phyloP scores from a whole-genome alignment of 2,888 invertebrate genomes.

The Ennomos fuscantarius region DNA sequence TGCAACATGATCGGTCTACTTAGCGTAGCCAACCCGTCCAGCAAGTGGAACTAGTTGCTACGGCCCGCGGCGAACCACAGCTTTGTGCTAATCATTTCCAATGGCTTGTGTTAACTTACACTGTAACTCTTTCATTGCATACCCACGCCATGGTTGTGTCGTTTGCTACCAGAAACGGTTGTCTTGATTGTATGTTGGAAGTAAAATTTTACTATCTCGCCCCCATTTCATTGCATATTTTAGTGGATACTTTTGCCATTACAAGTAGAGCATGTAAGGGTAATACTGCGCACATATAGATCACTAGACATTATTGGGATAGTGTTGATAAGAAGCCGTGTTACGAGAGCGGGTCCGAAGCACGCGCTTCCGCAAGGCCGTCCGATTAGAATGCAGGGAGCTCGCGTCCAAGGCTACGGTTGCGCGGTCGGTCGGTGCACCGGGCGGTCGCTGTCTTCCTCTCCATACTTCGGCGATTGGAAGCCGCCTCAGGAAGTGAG shows the following conservation, averaged over 20 bases:
- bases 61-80: constrained; percentile 53
- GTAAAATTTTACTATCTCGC: constrained; percentile 13
- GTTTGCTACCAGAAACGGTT: constrained; percentile 17
- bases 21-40: constrained; percentile 59
- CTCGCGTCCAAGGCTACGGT: constrained; percentile 81
- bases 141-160: constrained; percentile 25
- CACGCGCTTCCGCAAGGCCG: constrained; percentile 84
- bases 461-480: constrained; percentile 66
- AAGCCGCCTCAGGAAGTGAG: constrained; percentile 74
- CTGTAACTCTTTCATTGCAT: constrained; percentile 44
- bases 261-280: constrained; percentile 2
- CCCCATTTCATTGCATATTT: constrained; percentile 2
- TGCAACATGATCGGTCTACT: constrained; percentile 61
- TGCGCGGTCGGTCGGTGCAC: constrained; percentile 80
- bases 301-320: constrained; percentile 48
- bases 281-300: constrained; percentile 36
- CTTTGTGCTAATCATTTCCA: constrained; percentile 62
- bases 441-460: constrained; percentile 72
- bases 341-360: constrained; percentile 73
- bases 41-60: constrained; percentile 67
- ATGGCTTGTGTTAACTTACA: constrained; percentile 52
- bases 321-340: constrained; percentile 66
- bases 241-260: constrained; percentile 1
- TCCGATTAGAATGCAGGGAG: constrained; percentile 82
- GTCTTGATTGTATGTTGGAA: constrained; percentile 9